Percentiles rank a stretch among this genome's conserved stretches.
Conservation (phyloP, 1,140 invertebrate species). For the Drosophila tropicalis region DNA sequence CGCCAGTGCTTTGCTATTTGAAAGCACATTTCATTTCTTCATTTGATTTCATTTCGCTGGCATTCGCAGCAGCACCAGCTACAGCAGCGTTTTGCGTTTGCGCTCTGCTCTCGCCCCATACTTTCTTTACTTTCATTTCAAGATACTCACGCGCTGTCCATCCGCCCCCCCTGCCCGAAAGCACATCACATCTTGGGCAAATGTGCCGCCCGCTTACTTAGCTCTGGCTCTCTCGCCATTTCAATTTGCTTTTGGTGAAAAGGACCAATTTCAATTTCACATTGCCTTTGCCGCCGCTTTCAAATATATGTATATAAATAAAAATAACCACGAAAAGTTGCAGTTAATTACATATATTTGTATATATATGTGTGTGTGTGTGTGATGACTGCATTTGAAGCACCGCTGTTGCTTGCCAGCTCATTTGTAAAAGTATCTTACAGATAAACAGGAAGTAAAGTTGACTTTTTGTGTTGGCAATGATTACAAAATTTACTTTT, state of each 20-base stretch:
- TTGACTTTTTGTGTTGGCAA: slow-evolving; percentile 37
- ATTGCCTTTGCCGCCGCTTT: slow-evolving; percentile 51
- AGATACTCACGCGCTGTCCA: slow-evolving; percentile 57
- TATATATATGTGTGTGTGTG: slow-evolving; percentile 27
- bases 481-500: slow-evolving; percentile 59
- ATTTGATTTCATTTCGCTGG: slow-evolving; percentile 74
- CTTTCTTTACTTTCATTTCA: slow-evolving; percentile 81
- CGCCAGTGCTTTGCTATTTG: slow-evolving; percentile 57
- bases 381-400: slow-evolving; percentile 48
- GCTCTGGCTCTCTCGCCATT: slow-evolving; percentile 33
- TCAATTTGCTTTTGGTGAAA: slow-evolving; percentile 65
- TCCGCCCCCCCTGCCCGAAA: neutral
- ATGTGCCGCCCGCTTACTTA: slow-evolving; percentile 15
- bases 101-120: slow-evolving; percentile 45
- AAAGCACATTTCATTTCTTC: slow-evolving; percentile 82
- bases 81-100: slow-evolving; percentile 13
- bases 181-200: neutral
- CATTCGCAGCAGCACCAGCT: slow-evolving; percentile 8
- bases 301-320: slow-evolving; percentile 43
- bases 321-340: slow-evolving; percentile 51
- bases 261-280: slow-evolving; percentile 78
- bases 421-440: slow-evolving; percentile 65
- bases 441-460: slow-evolving; percentile 70
- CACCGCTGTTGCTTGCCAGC: slow-evolving; percentile 12
- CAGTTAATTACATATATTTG: slow-evolving; percentile 58